Percentiles rank a stretch among this genome's conserved stretches.
Evolutionary conservation across 2,888 invertebrate species (phyloP).

Genomic region (Epistrophe eligans): DNA sequence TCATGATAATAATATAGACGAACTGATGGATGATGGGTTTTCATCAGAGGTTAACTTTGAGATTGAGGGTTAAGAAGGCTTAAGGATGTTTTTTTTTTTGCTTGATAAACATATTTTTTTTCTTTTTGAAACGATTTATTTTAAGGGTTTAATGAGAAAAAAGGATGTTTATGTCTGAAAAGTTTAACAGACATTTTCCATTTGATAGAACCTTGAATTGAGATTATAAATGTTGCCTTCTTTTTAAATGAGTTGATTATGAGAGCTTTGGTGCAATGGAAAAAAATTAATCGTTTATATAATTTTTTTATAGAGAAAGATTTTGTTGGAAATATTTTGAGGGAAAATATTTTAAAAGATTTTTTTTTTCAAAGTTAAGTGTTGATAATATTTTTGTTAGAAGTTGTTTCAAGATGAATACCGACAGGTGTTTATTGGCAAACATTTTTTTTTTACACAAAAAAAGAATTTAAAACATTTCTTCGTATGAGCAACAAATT

Average conservation of each 20-base stretch:
- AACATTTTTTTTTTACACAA: too few species aligned
- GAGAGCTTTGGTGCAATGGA: too few species aligned
- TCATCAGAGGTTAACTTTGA: slow-evolving; percentile 8
- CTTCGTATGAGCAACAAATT: too few species aligned
- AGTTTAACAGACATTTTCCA: slow-evolving; percentile 4
- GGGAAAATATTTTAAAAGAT: not conserved
- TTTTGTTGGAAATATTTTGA: not conserved
- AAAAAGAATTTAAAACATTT: too few species aligned
- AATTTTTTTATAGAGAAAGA: not conserved
- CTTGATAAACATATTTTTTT: not conserved
- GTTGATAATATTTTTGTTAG: not conserved
- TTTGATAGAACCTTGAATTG: slow-evolving; percentile 1
- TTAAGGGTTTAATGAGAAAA: not conserved
- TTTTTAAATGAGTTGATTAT: not conserved
- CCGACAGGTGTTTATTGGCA: too few species aligned
- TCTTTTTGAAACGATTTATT: not conserved
- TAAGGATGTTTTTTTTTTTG: not conserved
- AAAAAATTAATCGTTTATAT: not conserved
- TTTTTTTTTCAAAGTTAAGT: not conserved
- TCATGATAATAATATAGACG: slow-evolving; percentile 25
- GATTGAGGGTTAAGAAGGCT: not conserved
- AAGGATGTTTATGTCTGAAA: slow-evolving; percentile 3
- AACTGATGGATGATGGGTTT: not conserved
- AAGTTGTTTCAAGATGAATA: too few species aligned
- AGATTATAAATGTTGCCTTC: not conserved